These are phyloP conservation scores for Nycteola revayana DNA, from an alignment of 2,888 invertebrate species.

Conservation along the genomic window DNA sequence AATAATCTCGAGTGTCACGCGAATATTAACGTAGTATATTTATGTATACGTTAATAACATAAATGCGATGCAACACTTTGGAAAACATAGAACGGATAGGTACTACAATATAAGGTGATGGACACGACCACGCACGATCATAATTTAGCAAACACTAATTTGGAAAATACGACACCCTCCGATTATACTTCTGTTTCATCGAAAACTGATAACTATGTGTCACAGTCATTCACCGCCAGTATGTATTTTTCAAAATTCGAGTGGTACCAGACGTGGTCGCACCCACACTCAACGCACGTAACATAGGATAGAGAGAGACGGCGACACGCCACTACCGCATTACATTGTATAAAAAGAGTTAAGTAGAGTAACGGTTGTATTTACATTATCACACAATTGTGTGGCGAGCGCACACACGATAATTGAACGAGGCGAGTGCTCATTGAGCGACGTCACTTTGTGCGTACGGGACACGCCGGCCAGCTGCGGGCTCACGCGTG, in stretches of 20 bases:
- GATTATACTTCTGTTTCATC: no score
- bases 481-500: no score
- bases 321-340: constrained; percentile 28
- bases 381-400: constrained; percentile 65
- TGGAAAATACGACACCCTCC: no score
- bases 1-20: constrained; percentile 51
- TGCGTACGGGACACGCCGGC: no score
- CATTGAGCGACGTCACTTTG: constrained; percentile 12
- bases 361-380: constrained; percentile 43
- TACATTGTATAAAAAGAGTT: constrained; percentile 64
- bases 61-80: constrained; percentile 13
- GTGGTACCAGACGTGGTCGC: no score
- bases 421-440: constrained; percentile 47
- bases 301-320: constrained; percentile 24
- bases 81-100: constrained; percentile 2
- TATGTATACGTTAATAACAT: constrained; percentile 22
- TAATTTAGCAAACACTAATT: no score
- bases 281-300: neutral
- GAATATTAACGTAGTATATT: constrained; percentile 32
- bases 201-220: no score
- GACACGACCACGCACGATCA: no score
- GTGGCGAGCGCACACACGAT: constrained; percentile 45
- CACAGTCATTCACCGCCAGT: no score
- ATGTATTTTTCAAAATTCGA: no score
- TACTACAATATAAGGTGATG: neutral